Base-by-base conservation (phyloP, 2,113 vertebrate genomes). In the Psilopsiagon aymara region DNA sequence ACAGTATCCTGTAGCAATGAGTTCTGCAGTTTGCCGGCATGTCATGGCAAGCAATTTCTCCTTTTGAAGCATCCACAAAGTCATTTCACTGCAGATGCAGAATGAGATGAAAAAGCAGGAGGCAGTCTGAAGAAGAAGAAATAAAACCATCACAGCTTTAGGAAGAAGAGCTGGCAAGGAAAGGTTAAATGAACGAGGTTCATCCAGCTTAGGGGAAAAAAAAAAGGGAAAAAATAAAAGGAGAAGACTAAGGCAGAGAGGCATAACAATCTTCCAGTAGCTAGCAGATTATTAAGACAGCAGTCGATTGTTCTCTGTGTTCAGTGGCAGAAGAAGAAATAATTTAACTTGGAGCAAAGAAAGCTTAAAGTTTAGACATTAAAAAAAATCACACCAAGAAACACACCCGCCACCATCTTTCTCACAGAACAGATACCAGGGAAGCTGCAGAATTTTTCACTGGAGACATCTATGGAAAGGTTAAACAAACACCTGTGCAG, bases 201-300 rank as follows among this genome's bases (percentile, higher is more conserved):
- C 78, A 39, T 92, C 84, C 91, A 91, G 59, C 41, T 90, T 57
- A 43, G 59, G 11, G 5, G 5, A 41, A 59, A 44, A 62, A 68
- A 59, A 33, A 52, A 49, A 52, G 37, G 7, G 4, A 24, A 19
- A 82, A 60, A 44, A 64, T 25, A 84, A 53, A 79, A 25, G 43
- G 7, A 79, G 29, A 85, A 74, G 86, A 92, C 86, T 89, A 69
- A 91, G 66, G 90, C 93, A 94, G 27, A 18, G 81, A 97, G 71
- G 86, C 93, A 95, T 95, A 95, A 95, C 96, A 94, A 87, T 91
- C 94, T 92, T 92, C 91, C 78, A 94, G 79, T 49, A 95, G 87
- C 91, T 87, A 77, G 94, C 91, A 96, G 94, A 93, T 96, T 95
- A 95, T 97, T 95, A 95, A 96, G 94, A 96, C 95, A 90, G 91